Evolutionary conservation across 2,113 vertebrate species (phyloP), one percentile per base, ranked within the genome.

Genomic region (Ciconia boyciana): DNA sequence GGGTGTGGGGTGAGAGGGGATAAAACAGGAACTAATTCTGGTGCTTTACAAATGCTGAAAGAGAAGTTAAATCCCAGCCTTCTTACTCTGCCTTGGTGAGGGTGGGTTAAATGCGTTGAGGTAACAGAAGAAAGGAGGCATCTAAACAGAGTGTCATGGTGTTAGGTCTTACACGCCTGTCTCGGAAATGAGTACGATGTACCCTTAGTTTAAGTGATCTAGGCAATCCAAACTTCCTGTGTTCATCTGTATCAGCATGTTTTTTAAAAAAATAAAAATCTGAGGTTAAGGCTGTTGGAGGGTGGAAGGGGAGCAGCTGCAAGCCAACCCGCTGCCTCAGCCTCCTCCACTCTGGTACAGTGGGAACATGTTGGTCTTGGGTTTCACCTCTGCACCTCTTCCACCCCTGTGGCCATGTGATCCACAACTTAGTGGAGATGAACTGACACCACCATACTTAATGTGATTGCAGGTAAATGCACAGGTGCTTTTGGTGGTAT

Each of bases 1-100:
- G 46, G 43, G 4, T 0, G 0, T 22, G 43, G 32, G n/a, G 11
- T 32, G 11, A 41, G 61, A 62, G 44, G 16, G n/a, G 36, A 31
- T 48, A 32, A 75, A 70, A 62, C 10, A 9, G 43, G 28, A 94
- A 34, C 52, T 75, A 52, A 77, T 82, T 74, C 46, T 61, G 18
- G 9, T 43, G 57, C 49, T 90, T 69, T 87, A 68, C 22, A 60
- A 87, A 72, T 19, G 31, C 17, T 48, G 58, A 44, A 36, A 81
- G n/a, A 34, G n/a, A 64, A 39, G 51, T 83, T 89, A 91, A 77
- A 88, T 70, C 48, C 36, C 32, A 57, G 44, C 34, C 8, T 41
- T 3, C 10, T 71, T 64, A 15, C 10, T 48, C 39, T 68, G 28
- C 34, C 24, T 57, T 52, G 28, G 25, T 48, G 28, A 68, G 62